Percentiles rank a stretch among this genome's conserved stretches.
Evolutionary conservation across 2,797 vertebrate genomes (phyloP).

Genomic region (Halcyon smyrnensis): DNA sequence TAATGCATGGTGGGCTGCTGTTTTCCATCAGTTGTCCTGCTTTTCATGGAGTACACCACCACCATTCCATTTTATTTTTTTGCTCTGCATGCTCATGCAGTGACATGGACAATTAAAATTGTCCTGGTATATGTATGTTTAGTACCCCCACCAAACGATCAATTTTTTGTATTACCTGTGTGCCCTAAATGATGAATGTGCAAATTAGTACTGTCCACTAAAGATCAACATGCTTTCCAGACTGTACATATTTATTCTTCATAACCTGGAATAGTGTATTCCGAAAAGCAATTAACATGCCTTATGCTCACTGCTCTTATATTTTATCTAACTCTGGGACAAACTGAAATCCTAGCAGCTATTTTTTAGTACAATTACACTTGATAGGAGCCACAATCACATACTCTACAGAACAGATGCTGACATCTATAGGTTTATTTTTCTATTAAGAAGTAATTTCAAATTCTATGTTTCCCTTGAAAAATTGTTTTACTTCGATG

Average conservation of each 20-base stretch:
- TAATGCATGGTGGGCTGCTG: not conserved
- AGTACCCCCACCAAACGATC: not conserved
- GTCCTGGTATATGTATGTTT: not conserved
- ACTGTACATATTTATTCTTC: slow-evolving; percentile 41
- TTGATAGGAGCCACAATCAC: not conserved
- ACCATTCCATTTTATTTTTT: not conserved
- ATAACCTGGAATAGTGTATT: not conserved
- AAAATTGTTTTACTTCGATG: not conserved
- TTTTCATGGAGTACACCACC: not conserved
- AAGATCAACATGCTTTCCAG: slow-evolving; percentile 28
- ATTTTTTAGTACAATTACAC: not conserved
- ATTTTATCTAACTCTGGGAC: not conserved
- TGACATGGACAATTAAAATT: not conserved
- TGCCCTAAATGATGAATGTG: not conserved
- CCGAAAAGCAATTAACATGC: slow-evolving; percentile 41
- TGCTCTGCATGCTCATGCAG: not conserved
- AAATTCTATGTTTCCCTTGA: not conserved
- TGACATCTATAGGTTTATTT: not conserved
- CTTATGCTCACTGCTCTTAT: not conserved
- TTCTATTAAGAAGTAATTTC: not conserved
- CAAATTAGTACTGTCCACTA: not conserved
- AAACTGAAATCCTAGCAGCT: not conserved
- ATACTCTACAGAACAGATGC: not conserved
- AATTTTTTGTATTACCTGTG: not conserved
- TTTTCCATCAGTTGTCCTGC: not conserved